These are phyloP conservation scores for Drepana arcuata DNA, from an alignment of 1,140 invertebrate species.

Conservation along the genomic window DNA sequence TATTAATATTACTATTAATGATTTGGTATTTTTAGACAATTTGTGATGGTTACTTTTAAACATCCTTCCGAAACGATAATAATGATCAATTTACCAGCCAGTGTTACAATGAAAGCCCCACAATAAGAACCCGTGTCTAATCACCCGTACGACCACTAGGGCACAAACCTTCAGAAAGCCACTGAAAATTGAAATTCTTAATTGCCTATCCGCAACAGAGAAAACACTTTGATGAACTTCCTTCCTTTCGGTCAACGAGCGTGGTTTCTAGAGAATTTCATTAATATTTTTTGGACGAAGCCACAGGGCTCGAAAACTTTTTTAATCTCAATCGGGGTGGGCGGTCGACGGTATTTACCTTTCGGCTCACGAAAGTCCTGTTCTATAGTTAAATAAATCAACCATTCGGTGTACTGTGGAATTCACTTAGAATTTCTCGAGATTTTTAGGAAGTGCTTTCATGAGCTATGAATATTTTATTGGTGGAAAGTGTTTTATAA, in stretches of 20 bases:
- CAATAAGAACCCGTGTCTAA: not conserved
- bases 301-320: constrained; percentile 39
- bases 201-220: constrained; percentile 43
- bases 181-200: constrained; percentile 45
- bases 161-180: not conserved
- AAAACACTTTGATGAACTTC: constrained; percentile 42
- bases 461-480: too few species aligned
- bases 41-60: too few species aligned
- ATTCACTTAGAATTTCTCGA: too few species aligned
- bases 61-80: too few species aligned
- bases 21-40: too few species aligned
- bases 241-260: constrained; percentile 36
- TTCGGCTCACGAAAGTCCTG: constrained; percentile 12
- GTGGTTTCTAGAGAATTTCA: constrained; percentile 35
- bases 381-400: too few species aligned
- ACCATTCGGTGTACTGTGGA: too few species aligned
- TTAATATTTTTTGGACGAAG: constrained; percentile 37
- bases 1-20: too few species aligned
- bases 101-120: too few species aligned
- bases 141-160: not conserved
- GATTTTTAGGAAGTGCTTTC: too few species aligned
- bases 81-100: too few species aligned
- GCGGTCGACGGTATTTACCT: constrained; percentile 41
- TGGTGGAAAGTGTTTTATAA: too few species aligned
- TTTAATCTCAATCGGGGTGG: constrained; percentile 52